These are phyloP conservation scores for Lycocerus yunnanus DNA, from an alignment of 2,888 invertebrate genomes.

Conservation along the genomic window DNA sequence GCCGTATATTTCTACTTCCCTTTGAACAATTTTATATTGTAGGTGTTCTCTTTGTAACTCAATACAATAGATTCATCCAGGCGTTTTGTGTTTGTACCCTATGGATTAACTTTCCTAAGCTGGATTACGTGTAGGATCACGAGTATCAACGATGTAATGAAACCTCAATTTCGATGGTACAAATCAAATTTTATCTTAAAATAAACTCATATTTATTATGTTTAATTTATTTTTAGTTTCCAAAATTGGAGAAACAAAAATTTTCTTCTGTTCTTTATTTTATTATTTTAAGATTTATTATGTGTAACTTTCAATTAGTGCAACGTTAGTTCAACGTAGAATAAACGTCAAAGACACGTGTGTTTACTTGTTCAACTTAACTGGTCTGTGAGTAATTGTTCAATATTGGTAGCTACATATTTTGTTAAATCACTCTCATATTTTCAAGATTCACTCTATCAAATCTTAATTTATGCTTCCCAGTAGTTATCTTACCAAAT, in stretches of 20 bases:
- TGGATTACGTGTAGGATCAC: conserved; percentile 30
- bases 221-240: too few species aligned
- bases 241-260: too few species aligned
- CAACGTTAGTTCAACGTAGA: neutral
- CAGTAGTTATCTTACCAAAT: neutral
- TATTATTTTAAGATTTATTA: neutral
- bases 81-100: conserved; percentile 31
- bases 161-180: conserved; percentile 3
- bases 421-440: neutral
- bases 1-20: conserved; percentile 30
- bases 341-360: neutral
- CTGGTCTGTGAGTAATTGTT: neutral
- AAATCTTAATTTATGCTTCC: neutral
- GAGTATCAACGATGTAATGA: conserved; percentile 28
- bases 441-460: neutral
- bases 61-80: conserved; percentile 30
- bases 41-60: conserved; percentile 28
- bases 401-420: neutral
- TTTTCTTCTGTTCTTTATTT: too few species aligned
- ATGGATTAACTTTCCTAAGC: conserved; percentile 31
- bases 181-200: neutral
- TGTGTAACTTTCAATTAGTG: neutral
- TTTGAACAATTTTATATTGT: conserved; percentile 35
- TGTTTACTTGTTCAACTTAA: neutral
- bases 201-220: neutral